Evolutionary conservation across 2,113 vertebrate genomes (phyloP).

Genomic region (Psittacula cyanocephala): DNA sequence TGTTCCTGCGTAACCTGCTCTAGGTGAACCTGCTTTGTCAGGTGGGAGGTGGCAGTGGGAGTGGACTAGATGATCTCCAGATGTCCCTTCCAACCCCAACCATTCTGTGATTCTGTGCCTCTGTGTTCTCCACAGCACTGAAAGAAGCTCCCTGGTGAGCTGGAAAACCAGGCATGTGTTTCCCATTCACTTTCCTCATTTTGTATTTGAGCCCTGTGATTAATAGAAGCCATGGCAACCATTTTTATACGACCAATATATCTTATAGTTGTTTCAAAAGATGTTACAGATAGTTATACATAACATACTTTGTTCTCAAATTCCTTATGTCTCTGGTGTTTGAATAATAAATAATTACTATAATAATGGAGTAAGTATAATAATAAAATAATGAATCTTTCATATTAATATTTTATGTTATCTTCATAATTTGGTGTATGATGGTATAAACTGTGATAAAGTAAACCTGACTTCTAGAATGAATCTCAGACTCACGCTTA

Average conservation of each 20-base stretch:
- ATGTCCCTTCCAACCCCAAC: not conserved
- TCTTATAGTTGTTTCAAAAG: not conserved
- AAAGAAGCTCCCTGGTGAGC: not conserved
- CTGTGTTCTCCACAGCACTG: not conserved
- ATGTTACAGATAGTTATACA: not conserved
- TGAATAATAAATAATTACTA: not conserved
- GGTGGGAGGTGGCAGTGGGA: not conserved
- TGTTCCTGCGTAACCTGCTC: not conserved
- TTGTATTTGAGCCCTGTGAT: not conserved
- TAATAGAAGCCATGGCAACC: not conserved
- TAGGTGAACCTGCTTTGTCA: not conserved
- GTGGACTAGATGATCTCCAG: not conserved
- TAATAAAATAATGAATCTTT: not conserved
- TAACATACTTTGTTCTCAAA: not conserved
- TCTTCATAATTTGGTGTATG: not conserved
- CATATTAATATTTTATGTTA: not conserved
- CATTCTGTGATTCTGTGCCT: not conserved
- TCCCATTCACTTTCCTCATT: not conserved
- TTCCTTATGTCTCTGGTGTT: not conserved
- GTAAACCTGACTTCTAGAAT: not conserved
- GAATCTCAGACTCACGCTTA: not conserved
- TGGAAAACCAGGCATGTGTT: not conserved
- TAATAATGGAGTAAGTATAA: not conserved
- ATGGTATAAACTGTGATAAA: not conserved
- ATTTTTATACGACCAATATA: not conserved